phyloP scores from a whole-genome alignment of 2,113 vertebrate genomes.

The Phocoena sinus region DNA sequence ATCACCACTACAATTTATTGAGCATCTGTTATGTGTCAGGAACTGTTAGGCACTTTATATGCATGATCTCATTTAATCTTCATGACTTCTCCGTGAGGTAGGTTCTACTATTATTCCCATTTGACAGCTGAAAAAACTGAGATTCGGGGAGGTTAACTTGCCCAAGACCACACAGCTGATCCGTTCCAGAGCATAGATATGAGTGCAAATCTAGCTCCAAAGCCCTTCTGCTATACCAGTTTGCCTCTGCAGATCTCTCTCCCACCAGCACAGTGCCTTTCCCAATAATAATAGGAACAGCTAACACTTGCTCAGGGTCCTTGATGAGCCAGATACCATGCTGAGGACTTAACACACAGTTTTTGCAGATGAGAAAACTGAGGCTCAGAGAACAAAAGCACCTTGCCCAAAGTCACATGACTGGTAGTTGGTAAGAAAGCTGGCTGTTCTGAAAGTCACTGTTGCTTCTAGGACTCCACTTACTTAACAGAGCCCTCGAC shows the following conservation, averaged over 20 bases:
- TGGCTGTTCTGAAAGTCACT: not conserved
- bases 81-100: not conserved
- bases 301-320: not conserved
- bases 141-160: not conserved
- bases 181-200: not conserved
- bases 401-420: not conserved
- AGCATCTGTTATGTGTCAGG: not conserved
- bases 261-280: not conserved
- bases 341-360: not conserved
- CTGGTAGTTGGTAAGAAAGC: not conserved
- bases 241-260: not conserved
- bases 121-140: not conserved
- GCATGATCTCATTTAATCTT: conserved; percentile 18
- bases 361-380: conserved; percentile 2
- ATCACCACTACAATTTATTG: not conserved
- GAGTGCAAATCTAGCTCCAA: not conserved
- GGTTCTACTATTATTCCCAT: not conserved
- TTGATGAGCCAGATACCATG: not conserved
- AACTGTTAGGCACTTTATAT: not conserved
- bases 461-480: not conserved
- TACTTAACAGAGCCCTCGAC: not conserved
- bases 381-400: conserved; percentile 22
- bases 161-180: not conserved
- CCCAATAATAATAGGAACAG: not conserved
- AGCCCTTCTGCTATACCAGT: not conserved